Evolutionary conservation across 2,113 vertebrate genomes (phyloP).

Genomic region (Lucifuga dentata): DNA sequence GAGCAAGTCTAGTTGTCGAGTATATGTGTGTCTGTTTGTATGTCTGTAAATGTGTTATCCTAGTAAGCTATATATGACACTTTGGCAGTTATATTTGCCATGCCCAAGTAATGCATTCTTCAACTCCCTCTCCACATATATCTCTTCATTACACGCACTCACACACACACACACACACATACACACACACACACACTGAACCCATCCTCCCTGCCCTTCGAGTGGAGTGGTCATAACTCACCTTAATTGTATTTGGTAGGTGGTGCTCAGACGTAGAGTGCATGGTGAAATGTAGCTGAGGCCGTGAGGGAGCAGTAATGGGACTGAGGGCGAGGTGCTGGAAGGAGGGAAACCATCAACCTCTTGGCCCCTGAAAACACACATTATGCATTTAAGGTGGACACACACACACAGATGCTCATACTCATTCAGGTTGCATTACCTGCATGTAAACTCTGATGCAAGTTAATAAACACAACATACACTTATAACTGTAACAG

Average conservation of each 20-base stretch:
- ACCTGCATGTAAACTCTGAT: slow-evolving; percentile 10
- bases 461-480: background rate
- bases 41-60: too few species aligned
- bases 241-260: slow-evolving; percentile 74
- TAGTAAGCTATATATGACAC: slow-evolving; percentile 8
- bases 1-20: background rate
- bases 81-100: slow-evolving; percentile 18
- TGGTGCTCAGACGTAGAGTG: slow-evolving; percentile 56
- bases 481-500: background rate
- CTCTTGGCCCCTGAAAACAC: slow-evolving; percentile 59
- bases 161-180: slow-evolving; percentile 14
- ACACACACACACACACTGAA: slow-evolving; percentile 11
- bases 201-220: slow-evolving; percentile 22
- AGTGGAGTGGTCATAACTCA: slow-evolving; percentile 73
- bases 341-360: slow-evolving; percentile 50
- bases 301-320: slow-evolving; percentile 54
- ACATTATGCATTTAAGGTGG: slow-evolving; percentile 52
- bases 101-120: slow-evolving; percentile 45
- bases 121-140: slow-evolving; percentile 18
- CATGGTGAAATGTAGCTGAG: slow-evolving; percentile 52
- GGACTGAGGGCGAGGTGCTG: slow-evolving; percentile 46
- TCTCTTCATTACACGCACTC: slow-evolving; percentile 1
- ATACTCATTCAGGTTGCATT: slow-evolving; percentile 10
- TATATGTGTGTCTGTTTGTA: background rate
- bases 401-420: slow-evolving; percentile 18